Conservation (phyloP, 2,797 vertebrate species). For the Anomalospiza imberbis region DNA sequence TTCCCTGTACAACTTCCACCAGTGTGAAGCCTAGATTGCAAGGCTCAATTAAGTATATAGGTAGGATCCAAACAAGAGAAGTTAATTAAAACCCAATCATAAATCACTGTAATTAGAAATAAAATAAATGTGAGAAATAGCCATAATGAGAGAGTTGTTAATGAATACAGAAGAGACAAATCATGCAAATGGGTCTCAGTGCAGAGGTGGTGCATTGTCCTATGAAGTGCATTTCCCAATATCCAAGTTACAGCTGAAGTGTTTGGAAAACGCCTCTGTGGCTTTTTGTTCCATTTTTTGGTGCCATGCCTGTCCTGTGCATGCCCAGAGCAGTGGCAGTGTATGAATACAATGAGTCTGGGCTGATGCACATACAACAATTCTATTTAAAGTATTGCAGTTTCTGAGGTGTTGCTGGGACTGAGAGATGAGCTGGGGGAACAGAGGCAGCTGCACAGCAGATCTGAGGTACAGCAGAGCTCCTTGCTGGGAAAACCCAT, state of each 20-base stretch:
- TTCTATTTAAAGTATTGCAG: not conserved
- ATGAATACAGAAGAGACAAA: slow-evolving; percentile 18
- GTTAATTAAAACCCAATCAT: slow-evolving; percentile 42
- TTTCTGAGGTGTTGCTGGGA: not conserved
- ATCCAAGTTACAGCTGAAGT: not conserved
- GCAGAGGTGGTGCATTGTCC: rapidly evolving
- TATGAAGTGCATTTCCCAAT: not conserved
- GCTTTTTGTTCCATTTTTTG: not conserved
- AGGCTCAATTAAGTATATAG: not conserved
- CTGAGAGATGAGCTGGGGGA: not conserved
- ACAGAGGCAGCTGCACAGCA: slow-evolving; percentile 5
- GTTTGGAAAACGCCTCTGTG: not conserved
- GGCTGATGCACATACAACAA: not conserved
- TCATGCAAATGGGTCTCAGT: not conserved
- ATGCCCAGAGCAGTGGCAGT: not conserved
- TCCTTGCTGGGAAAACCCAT: not conserved
- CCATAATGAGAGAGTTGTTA: not conserved
- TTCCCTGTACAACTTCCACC: not conserved
- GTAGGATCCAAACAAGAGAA: slow-evolving; percentile 3
- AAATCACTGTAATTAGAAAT: slow-evolving; percentile 52
- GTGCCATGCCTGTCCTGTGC: not conserved
- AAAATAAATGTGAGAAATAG: slow-evolving; percentile 31
- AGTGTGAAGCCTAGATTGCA: not conserved
- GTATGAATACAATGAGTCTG: not conserved
- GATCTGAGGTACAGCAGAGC: not conserved